Evolutionary conservation across 2,113 vertebrate genomes (phyloP).

Genomic region (Platysteira castanea): DNA sequence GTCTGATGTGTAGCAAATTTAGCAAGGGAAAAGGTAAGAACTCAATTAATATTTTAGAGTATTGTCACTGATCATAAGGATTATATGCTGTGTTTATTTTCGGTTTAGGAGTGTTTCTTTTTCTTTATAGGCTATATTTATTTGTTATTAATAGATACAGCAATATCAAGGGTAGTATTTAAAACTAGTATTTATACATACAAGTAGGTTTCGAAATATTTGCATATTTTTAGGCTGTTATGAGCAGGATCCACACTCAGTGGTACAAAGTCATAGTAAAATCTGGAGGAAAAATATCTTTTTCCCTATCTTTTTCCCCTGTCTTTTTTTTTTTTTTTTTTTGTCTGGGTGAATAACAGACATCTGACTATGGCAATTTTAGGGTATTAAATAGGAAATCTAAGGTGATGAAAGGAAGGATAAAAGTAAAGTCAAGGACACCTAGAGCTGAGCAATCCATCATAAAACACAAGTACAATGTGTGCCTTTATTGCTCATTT

Average conservation of each 20-base stretch:
- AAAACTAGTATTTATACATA: neutral
- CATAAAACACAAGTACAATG: neutral
- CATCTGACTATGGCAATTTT: slow-evolving; percentile 79
- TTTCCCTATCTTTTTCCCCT: neutral
- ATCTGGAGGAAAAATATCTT: neutral
- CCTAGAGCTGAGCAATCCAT: neutral
- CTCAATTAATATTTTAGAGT: neutral
- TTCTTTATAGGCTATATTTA: neutral
- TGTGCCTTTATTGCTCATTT: neutral
- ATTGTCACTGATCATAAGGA: neutral
- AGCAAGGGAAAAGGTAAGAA: neutral
- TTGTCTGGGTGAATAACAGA: slow-evolving; percentile 60
- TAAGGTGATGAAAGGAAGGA: slow-evolving; percentile 79
- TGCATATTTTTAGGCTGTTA: neutral
- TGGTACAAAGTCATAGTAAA: neutral
- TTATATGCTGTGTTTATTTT: neutral
- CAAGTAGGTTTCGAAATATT: neutral
- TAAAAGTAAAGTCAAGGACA: slow-evolving; percentile 71
- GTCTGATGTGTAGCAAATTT: neutral
- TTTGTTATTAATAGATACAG: neutral
- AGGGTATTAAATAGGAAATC: slow-evolving; percentile 77
- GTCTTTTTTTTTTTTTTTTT: neutral
- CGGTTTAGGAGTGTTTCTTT: neutral
- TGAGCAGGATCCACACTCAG: neutral
- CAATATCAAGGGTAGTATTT: neutral